Conservation (phyloP, 1,140 invertebrate species). For the Sinella curviseta region DNA sequence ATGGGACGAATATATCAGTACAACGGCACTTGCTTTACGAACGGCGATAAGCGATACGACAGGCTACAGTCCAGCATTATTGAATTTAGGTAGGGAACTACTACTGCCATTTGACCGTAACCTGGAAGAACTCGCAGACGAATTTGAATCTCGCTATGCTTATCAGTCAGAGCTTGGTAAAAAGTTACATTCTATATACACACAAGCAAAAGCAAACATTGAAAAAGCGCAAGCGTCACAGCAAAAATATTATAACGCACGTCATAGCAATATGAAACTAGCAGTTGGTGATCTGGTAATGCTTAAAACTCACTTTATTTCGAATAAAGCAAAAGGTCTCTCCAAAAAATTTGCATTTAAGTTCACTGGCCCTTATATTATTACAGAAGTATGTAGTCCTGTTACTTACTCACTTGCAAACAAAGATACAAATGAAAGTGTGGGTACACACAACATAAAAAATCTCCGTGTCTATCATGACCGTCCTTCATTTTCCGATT, state of each 20-base stretch:
- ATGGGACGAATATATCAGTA: conserved; percentile 53
- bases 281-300: background rate
- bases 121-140: background rate
- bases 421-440: no score
- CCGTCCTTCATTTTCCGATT: no score
- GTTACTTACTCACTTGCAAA: no score
- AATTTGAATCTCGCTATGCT: background rate
- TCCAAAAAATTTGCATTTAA: background rate
- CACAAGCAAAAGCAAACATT: background rate
- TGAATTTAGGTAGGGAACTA: conserved; percentile 1
- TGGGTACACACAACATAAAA: no score
- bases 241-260: background rate
- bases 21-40: conserved; percentile 55
- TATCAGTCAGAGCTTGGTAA: background rate
- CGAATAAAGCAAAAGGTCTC: background rate
- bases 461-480: no score
- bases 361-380: no score
- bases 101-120: background rate
- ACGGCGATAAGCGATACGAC: conserved; percentile 54
- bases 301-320: background rate
- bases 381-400: no score
- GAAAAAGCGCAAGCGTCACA: background rate
- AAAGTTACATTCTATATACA: background rate
- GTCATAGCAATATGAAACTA: background rate
- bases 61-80: conserved; percentile 52